These are phyloP conservation scores for Alfaro cultratus DNA, from an alignment of 2,797 vertebrate genomes.

Conservation along the genomic window DNA sequence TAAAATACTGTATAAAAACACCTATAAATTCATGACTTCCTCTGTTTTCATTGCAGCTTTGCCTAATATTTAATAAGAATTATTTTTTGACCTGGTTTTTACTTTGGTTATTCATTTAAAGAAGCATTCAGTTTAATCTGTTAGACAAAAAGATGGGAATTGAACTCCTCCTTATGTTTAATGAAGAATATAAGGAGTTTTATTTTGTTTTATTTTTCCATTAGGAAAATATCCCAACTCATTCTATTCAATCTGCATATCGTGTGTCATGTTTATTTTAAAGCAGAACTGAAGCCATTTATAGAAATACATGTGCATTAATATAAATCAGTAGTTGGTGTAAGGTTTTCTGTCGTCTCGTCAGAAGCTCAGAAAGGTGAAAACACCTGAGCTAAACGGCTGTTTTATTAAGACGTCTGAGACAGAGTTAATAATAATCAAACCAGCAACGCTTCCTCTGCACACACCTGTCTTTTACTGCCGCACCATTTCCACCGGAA, in stretches of 20 bases:
- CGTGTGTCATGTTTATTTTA: not conserved
- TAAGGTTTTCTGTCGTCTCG: not conserved
- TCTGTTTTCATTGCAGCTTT: not conserved
- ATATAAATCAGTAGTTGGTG: not conserved
- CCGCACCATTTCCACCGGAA: constrained; percentile 45
- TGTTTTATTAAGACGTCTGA: not conserved
- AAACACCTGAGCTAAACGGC: not conserved
- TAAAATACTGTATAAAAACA: not conserved
- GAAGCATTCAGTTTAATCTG: not conserved
- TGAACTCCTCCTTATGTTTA: not conserved
- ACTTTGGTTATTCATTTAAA: not conserved
- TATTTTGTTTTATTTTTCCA: not conserved
- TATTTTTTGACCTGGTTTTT: not conserved
- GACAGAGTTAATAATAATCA: constrained; percentile 50
- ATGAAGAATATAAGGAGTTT: not conserved
- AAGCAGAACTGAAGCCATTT: not conserved
- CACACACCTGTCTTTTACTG: constrained; percentile 72
- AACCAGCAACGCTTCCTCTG: constrained; percentile 57
- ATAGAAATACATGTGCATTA: too few relatives aligned
- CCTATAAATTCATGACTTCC: not conserved
- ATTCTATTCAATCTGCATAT: not conserved
- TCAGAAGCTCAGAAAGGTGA: not conserved
- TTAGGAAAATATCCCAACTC: not conserved
- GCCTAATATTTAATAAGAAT: not conserved
- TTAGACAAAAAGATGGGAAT: not conserved